A percentile compares a stretch with the other conserved stretches of the same genome.
These are phyloP conservation scores for Tetraodon nigroviridis DNA, from an alignment of 2,113 vertebrate species.

Conservation along the genomic window DNA sequence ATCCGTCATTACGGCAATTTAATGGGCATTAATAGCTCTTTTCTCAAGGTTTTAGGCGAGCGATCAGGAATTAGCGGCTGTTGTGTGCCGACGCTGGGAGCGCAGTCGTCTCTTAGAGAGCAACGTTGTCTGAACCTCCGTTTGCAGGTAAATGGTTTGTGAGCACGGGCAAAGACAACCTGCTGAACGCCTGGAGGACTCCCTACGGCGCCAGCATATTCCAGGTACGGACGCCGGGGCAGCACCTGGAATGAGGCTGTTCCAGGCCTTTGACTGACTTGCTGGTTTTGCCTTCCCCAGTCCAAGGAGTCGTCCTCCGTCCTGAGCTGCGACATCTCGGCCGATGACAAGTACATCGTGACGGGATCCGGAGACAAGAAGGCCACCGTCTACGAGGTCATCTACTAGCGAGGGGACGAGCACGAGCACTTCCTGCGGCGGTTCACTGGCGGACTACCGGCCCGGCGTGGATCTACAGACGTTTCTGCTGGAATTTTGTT, in stretches of 20 bases:
- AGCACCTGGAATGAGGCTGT: too few relatives aligned
- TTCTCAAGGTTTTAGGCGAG: constrained; percentile 9
- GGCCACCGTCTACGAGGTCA: constrained; percentile 96
- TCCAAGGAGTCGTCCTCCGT: constrained; percentile 97
- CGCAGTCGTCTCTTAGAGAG: too few relatives aligned
- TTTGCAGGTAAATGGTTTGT: constrained; percentile 95
- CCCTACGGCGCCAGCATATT: constrained; percentile 98
- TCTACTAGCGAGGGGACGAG: constrained; percentile 80
- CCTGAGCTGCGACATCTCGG: constrained; percentile 95
- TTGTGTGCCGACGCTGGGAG: too few relatives aligned
- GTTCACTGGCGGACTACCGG: too few relatives aligned
- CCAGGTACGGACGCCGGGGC: constrained; percentile 87
- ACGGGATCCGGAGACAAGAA: constrained; percentile 98
- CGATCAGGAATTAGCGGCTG: not conserved
- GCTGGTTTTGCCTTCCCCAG: constrained; percentile 58
- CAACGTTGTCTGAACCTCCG: constrained; percentile 6
- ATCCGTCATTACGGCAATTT: constrained; percentile 44
- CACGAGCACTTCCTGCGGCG: too few relatives aligned
- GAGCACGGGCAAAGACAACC: constrained; percentile 97
- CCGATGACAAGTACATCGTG: constrained; percentile 96
- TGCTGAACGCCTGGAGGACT: constrained; percentile 95
- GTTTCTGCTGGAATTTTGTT: constrained; percentile 43
- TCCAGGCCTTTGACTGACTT: too few relatives aligned
- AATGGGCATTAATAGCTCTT: constrained; percentile 28
- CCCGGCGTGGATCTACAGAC: constrained; percentile 6